Evolutionary conservation across 2,113 vertebrate genomes (phyloP), one percentile per base, ranked within the genome.

Genomic region (Heliornis fulica): DNA sequence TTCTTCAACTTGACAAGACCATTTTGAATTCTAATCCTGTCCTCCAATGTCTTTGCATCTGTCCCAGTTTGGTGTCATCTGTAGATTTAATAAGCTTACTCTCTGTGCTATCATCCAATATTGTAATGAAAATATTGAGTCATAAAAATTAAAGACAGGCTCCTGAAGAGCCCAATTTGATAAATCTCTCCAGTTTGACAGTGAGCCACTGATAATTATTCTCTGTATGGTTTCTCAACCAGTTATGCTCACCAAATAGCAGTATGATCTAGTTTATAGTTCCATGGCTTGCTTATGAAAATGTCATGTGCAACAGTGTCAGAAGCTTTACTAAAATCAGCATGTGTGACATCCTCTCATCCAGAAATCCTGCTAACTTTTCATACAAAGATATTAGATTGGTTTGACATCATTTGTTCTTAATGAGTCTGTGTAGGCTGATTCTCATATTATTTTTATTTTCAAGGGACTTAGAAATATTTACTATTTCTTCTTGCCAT

Each of bases 121-220:
- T 72, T 90, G 53, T 88, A 91, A 94, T 80, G 31, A 91, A 87
- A 94, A 93, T 94, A 94, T 79, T 88, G 88, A 80, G 90, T 80
- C 43, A 90, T 89, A 85, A 85, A 93, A 91, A 91, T 94, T 95
- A 93, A 96, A 80, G 70, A 87, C 75, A 76, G 66, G 7, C n/a
- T 94, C 61, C 82, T 90, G 70, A 97, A 92, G 88, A 96, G 79
- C 21, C 36, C 40, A 80, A 85, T 95, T 95, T 91, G 95, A 93
- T 93, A 96, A 87, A 93, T 87, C 66, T 82, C 70, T 91, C 70
- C 29, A 64, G n/a, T 93, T 61, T 93, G 92, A 94, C 94, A 90
- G 82, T 65, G 66, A 95, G 82, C 14, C 45, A 82, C 65, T 57
- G 70, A 69, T 82, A 93, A 87, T 93, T 94, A 91, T 91, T 90